Percentiles rank a stretch among this genome's conserved stretches.
These are phyloP conservation scores for Neoscelio sp. DNA, from an alignment of 2,888 invertebrate species.

Conservation along the genomic window DNA sequence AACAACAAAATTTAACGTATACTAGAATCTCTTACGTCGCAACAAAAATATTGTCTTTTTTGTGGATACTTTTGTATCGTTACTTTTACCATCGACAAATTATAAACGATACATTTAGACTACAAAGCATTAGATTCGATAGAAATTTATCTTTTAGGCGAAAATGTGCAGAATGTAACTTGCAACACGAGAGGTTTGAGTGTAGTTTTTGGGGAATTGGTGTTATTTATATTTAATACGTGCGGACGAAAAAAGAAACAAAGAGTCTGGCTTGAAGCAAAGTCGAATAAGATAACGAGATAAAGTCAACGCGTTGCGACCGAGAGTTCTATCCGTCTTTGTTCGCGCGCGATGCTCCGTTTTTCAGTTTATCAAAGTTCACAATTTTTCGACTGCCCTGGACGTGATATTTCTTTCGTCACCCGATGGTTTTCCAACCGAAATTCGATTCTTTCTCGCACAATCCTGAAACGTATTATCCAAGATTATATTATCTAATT, in stretches of 20 bases:
- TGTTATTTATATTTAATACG: conserved; percentile 13
- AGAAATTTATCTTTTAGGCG: not conserved
- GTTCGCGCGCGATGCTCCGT: conserved; percentile 5
- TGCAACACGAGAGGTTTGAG: not conserved
- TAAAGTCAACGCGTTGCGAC: conserved; percentile 32
- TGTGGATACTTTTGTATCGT: too few species aligned
- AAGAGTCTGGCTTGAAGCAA: conserved; percentile 47
- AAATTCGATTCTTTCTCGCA: not conserved
- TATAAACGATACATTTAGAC: too few species aligned
- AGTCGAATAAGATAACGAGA: conserved; percentile 58
- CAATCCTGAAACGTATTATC: too few species aligned
- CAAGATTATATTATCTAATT: not conserved
- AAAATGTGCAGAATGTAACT: not conserved
- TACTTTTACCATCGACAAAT: too few species aligned
- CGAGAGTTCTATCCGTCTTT: conserved; percentile 13
- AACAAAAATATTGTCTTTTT: too few species aligned
- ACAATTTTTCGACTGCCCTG: conserved; percentile 28
- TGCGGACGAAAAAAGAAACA: conserved; percentile 26
- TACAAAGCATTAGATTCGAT: too few species aligned
- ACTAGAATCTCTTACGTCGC: too few species aligned
- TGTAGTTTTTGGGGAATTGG: conserved; percentile 9
- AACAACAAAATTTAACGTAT: too few species aligned
- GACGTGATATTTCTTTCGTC: conserved; percentile 6
- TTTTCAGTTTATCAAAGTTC: conserved; percentile 47
- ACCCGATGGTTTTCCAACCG: not conserved